A percentile compares a stretch with the other conserved stretches of the same genome.
Evolutionary conservation across 1,140 invertebrate species (phyloP).

Genomic region (Mycetomoellerius zeteki): DNA sequence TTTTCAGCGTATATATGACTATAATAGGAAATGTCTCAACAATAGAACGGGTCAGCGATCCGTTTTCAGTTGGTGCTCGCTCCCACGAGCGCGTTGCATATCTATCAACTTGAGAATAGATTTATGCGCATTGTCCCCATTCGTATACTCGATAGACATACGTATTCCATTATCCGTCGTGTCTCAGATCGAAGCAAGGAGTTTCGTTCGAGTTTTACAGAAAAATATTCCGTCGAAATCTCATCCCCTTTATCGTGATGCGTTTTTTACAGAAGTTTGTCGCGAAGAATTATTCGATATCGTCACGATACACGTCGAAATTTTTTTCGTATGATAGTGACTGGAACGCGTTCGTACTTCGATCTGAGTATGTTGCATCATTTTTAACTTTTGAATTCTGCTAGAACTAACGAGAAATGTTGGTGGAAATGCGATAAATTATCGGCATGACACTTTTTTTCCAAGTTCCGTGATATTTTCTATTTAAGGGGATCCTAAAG

Average conservation of each 20-base stretch:
- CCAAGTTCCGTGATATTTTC: no score
- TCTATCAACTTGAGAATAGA: constrained; percentile 73
- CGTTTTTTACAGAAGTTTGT: neutral
- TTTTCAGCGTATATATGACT: constrained; percentile 22
- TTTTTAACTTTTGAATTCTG: no score
- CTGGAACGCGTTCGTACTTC: no score
- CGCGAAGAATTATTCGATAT: constrained; percentile 6
- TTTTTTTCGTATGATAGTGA: no score
- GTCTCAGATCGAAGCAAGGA: constrained; percentile 50
- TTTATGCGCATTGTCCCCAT: constrained; percentile 69
- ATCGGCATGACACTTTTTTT: no score
- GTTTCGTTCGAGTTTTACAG: constrained; percentile 5
- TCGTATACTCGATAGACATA: constrained; percentile 26
- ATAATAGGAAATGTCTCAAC: constrained; percentile 65
- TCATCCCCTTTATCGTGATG: neutral
- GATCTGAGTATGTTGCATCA: no score
- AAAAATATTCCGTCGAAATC: constrained; percentile 22
- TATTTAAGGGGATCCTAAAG: no score
- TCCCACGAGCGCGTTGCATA: constrained; percentile 68
- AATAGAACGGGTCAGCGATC: constrained; percentile 67
- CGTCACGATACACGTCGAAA: neutral
- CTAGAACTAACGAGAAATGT: no score
- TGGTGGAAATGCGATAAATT: no score
- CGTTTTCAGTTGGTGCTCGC: constrained; percentile 61
- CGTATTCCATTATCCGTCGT: constrained; percentile 54